Conservation (phyloP, 2,797 vertebrate genomes). For the Tokudaia muenninki region DNA sequence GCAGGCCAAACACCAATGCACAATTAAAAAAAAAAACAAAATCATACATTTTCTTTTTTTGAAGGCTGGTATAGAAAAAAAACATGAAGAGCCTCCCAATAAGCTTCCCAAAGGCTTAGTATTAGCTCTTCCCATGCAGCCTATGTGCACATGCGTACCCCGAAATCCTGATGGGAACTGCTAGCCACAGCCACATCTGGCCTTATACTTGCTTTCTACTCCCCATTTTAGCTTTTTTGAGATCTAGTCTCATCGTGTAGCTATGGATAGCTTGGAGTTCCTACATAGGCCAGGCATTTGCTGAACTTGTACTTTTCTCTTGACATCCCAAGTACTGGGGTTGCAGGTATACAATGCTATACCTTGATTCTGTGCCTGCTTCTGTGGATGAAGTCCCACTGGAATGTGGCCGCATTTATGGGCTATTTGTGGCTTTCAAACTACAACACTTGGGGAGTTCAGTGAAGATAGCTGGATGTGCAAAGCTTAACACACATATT, state of each 20-base stretch:
- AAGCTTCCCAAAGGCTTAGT: neutral
- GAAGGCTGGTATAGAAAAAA: neutral
- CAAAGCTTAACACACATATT: neutral
- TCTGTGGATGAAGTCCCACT: neutral
- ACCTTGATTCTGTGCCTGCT: neutral
- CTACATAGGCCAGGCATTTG: neutral
- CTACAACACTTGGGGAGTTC: accelerated
- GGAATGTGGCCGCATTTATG: neutral
- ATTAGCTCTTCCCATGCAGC: neutral
- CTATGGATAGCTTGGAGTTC: neutral
- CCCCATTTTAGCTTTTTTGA: neutral
- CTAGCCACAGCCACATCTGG: neutral
- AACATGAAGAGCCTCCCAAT: neutral
- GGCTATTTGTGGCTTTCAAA: neutral
- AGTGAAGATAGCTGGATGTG: neutral
- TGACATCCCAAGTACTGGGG: neutral
- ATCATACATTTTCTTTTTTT: neutral
- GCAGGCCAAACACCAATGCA: neutral
- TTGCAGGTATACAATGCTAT: neutral
- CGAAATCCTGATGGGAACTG: neutral
- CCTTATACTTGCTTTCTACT: neutral
- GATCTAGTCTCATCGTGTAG: neutral
- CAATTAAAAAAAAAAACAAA: neutral
- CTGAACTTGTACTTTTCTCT: neutral
- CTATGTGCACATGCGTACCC: accelerated